These are phyloP conservation scores for Campodea augens DNA, from an alignment of 1,140 invertebrate species.

Conservation along the genomic window DNA sequence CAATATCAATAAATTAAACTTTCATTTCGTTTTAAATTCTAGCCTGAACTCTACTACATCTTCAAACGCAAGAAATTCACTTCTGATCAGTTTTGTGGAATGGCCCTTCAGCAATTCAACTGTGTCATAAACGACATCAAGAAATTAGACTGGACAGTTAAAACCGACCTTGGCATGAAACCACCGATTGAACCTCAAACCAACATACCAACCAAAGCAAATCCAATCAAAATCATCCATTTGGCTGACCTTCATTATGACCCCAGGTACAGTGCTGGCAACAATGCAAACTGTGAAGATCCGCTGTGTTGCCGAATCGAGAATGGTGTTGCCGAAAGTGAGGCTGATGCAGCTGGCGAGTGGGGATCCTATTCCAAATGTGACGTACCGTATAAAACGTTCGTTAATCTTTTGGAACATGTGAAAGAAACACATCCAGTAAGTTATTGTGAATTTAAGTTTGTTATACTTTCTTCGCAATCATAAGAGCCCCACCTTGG, in stretches of 20 bases:
- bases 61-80: not conserved
- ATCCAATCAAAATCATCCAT: not conserved
- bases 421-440: not conserved
- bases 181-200: not conserved
- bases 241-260: not conserved
- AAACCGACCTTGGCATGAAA: not conserved
- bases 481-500: no score
- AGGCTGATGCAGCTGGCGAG: not conserved
- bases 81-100: not conserved
- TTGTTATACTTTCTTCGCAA: no score
- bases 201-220: not conserved
- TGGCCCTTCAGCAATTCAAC: not conserved
- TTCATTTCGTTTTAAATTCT: no score
- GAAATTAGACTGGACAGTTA: not conserved
- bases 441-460: no score
- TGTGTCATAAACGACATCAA: not conserved
- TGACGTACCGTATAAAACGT: not conserved
- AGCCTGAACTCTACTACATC: not conserved
- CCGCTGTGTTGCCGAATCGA: not conserved
- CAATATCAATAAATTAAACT: no score
- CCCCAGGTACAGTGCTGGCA: not conserved
- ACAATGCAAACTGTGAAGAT: not conserved
- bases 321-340: not conserved
- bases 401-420: not conserved
- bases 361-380: not conserved